Base-by-base conservation (phyloP, 2,888 invertebrate species). In the Pachliopta kotzebuea region DNA sequence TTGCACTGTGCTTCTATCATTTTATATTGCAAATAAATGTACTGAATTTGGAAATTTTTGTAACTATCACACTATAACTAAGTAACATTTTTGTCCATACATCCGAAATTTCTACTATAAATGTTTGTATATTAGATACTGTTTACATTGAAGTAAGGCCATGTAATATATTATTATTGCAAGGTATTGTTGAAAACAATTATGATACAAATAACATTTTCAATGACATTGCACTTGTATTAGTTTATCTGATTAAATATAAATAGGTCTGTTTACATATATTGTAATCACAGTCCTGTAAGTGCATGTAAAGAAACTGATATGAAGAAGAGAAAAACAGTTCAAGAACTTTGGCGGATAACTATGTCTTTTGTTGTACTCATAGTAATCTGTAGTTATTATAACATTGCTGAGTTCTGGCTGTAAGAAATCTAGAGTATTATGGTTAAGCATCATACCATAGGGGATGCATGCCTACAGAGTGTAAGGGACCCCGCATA, bases 191-290 rank as follows among this genome's bases (percentile, higher is more conserved):
- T 61, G 23, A 57, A 61, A 31, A 56, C 50, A 62, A 42, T 8
- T 18, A 55, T n/a, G 37, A 26, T 55, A 56, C 50, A 59, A 61
- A 57, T 42, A 58, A 49, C 54, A 59, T 60, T 62, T 61, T 66
- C 62, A 62, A 62, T 66, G 55, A 56, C 58, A 55, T 59, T 60
- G 59, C 50, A 50, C 62, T 59, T 59, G 45, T 45, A 21, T 31
- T 18, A 31, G 37, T 62, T 56, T 62, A 62, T 66, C 62, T 58
- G 62, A 59, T 59, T 53, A 56, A 60, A 45, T 3, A 45, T 17
- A 24, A 23, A 18, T 45, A 24, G 29, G 4, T 49, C 21, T 53
- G 20, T 57, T 62, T 53, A 57, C 29, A n/a, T 49, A 0, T 56
- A 11, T 20, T 20, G 20, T 17, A 52, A 52, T 52, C 18, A 52